Evolutionary conservation across 2,113 vertebrate species (phyloP).

Genomic region (Tringa solitaria): DNA sequence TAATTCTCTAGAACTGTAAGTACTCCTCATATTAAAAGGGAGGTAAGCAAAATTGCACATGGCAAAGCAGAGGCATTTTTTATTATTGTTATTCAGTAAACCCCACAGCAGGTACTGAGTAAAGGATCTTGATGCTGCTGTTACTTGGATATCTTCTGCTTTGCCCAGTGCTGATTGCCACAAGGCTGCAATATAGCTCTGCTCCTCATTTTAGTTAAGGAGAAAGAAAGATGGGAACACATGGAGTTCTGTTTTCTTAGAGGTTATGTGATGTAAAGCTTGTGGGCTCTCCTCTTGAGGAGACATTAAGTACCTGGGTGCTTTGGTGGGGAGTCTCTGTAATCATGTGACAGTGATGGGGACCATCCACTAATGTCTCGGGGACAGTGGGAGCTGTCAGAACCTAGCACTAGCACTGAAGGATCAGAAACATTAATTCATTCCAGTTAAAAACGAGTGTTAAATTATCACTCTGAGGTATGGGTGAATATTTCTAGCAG

Average conservation of each 20-base stretch:
- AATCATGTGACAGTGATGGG: fast-evolving
- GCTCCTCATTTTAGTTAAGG: background rate
- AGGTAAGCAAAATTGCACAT: background rate
- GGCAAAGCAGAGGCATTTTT: background rate
- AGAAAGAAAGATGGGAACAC: background rate
- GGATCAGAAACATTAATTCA: background rate
- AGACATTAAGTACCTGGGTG: background rate
- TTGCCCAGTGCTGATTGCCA: background rate
- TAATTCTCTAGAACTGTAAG: background rate
- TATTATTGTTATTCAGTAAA: background rate
- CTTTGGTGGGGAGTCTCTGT: background rate
- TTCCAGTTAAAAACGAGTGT: background rate
- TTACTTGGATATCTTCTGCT: background rate
- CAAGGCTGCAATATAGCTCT: background rate
- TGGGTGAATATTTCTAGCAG: background rate
- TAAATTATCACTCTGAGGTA: background rate
- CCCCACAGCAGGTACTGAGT: background rate
- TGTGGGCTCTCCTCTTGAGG: background rate
- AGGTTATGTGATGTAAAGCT: background rate
- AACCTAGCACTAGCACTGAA: background rate
- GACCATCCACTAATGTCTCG: background rate
- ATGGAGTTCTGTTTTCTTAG: background rate
- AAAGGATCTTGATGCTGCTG: background rate
- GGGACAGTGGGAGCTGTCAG: background rate
- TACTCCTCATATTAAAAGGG: background rate